Base-by-base conservation (phyloP, 2,113 vertebrate species). In the Polyodon spathula region DNA sequence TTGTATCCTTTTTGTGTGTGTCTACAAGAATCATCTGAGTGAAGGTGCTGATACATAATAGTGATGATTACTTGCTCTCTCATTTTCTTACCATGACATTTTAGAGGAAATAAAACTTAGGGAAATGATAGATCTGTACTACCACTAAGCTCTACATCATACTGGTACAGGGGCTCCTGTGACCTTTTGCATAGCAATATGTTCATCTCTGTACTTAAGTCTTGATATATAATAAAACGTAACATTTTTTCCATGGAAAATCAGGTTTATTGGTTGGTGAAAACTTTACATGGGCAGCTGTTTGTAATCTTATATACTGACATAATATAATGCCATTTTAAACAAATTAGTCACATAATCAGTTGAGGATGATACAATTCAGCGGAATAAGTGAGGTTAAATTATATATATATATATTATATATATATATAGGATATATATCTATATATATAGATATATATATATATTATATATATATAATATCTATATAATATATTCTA, bases 191-290 rank as follows among this genome's bases (percentile, higher is more conserved):
- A 70, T 59, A 12, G 4, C 44, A 64, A 61, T 60, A 54, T 46
- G 41, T 46, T 63, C 27, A 27, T 27, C 27, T 27, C 27, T 27
- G 27, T 41, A 38, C n/a, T 27, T 53, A 41, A 46, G 61, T 43
- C 37, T 58, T 37, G 17, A 62, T 46, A 64, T 54, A 12, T 58
- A 60, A 66, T 63, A 61, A 68, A 73, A 62, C 70, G 66, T 63
- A 63, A 64, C 4, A 27, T 37, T 70, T 63, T 70, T n/a, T 60
- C 60, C 56, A 48, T 61, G 71, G 72, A 66, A 76, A 72, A 76
- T 61, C 44, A 66, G 64, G 70, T 80, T 81, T 81, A 82, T 78
- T 80, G 68, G 69, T 74, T 73, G 71, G 70, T 68, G 64, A 81
- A 81, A 78, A 68, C 63, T 74, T 61, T 12, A 73, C 73, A 66